Percentiles rank a stretch among this genome's conserved stretches.
Evolutionary conservation across 2,797 vertebrate genomes (phyloP).

Genomic region (Amazona finschi): DNA sequence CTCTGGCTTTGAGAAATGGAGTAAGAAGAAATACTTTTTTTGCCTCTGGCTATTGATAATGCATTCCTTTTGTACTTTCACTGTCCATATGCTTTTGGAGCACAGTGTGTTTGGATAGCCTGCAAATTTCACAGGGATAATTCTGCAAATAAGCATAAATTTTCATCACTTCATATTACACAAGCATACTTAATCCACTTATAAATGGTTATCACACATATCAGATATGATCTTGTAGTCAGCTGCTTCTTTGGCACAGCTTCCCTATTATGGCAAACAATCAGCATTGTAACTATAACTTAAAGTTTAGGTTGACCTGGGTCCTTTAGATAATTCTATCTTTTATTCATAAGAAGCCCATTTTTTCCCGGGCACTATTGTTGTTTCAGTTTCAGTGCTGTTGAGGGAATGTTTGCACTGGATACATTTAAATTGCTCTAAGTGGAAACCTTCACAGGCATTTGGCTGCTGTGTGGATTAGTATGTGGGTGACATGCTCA

Average conservation of each 20-base stretch:
- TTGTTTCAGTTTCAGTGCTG: neutral
- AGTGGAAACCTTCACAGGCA: neutral
- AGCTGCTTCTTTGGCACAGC: neutral
- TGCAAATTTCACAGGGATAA: neutral
- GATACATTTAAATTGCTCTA: neutral
- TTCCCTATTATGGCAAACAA: neutral
- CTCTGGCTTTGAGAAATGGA: neutral
- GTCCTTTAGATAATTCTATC: neutral
- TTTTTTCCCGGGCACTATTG: neutral
- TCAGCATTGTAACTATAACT: neutral
- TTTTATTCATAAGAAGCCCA: neutral
- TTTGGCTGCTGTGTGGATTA: neutral
- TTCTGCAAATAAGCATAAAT: neutral
- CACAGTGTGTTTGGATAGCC: neutral
- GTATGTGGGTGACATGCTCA: neutral
- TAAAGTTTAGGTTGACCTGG: neutral
- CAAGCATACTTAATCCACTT: neutral
- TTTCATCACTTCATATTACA: neutral
- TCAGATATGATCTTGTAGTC: neutral
- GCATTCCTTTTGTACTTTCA: neutral
- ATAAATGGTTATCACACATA: neutral
- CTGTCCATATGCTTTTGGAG: neutral
- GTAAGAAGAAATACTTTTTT: neutral
- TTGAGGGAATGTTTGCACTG: neutral
- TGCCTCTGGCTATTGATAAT: neutral